Conservation (phyloP, 2,797 vertebrate species). For the Echeneis naucrates region DNA sequence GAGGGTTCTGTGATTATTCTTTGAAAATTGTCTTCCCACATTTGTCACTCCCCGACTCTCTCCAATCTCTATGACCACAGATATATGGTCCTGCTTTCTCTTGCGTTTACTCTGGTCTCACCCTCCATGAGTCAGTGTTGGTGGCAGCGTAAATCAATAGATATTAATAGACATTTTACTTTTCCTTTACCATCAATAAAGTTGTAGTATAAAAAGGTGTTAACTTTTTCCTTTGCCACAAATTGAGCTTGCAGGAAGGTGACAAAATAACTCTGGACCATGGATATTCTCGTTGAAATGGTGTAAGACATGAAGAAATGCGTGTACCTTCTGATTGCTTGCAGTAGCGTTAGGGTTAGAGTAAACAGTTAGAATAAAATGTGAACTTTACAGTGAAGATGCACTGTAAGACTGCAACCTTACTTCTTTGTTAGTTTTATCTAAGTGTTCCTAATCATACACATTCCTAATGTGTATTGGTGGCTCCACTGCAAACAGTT, state of each 20-base stretch:
- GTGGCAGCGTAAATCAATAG: no score
- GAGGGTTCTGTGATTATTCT: constrained; percentile 52
- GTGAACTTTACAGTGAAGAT: not conserved
- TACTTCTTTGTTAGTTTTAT: not conserved
- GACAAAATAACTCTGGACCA: not conserved
- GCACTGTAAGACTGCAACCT: not conserved
- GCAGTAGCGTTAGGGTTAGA: no score
- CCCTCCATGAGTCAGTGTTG: no score
- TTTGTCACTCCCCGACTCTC: constrained; percentile 37
- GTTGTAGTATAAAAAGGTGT: not conserved
- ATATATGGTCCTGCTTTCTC: constrained; percentile 14
- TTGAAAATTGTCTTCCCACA: constrained; percentile 42
- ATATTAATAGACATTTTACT: not conserved
- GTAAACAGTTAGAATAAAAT: not conserved
- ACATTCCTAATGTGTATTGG: no score
- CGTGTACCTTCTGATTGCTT: no score
- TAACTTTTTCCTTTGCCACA: not conserved
- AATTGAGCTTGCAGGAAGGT: not conserved
- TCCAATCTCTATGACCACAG: constrained; percentile 26
- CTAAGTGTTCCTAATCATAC: constrained; percentile 6
- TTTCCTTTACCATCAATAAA: constrained; percentile 1
- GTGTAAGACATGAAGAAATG: no score
- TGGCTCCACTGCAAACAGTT: constrained; percentile 4
- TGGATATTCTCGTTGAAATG: no score
- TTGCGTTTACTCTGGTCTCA: constrained; percentile 14